Percentiles rank a stretch among this genome's conserved stretches.
These are phyloP conservation scores for Aegithalos caudatus DNA, from an alignment of 2,113 vertebrate genomes.

Conservation along the genomic window DNA sequence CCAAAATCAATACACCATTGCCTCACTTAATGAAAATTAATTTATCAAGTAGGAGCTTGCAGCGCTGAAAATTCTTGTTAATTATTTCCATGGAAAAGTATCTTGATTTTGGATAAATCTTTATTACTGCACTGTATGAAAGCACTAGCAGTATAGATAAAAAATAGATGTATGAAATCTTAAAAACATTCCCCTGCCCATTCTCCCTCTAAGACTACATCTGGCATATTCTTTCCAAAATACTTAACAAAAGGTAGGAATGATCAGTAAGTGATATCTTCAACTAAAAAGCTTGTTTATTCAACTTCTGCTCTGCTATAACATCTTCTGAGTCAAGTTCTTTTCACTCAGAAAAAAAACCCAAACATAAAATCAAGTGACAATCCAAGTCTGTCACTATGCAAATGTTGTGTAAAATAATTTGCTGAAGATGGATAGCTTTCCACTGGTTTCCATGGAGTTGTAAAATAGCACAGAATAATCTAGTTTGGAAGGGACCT, in stretches of 20 bases:
- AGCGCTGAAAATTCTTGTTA: neutral
- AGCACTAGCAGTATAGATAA: neutral
- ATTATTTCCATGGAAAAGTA: neutral
- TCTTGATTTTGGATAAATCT: neutral
- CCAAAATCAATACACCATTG: neutral
- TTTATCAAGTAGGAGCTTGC: neutral
- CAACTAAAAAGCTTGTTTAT: neutral
- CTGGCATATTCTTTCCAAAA: neutral
- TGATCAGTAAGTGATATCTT: neutral
- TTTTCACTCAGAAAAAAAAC: neutral
- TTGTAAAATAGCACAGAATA: neutral
- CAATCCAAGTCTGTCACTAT: neutral
- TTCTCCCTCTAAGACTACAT: neutral
- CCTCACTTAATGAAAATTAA: neutral
- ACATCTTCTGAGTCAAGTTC: neutral
- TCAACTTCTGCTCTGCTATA: neutral
- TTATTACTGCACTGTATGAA: neutral
- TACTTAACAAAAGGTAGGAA: neutral
- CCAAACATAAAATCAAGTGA: neutral
- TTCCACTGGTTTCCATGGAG: neutral
- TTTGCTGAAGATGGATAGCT: neutral
- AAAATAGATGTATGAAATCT: neutral
- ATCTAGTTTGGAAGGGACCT: neutral
- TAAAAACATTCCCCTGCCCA: neutral
- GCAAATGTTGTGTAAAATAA: neutral